A percentile compares a stretch with the other conserved stretches of the same genome.
These are phyloP conservation scores for Sylvilagus bachmani DNA, from an alignment of 2,113 vertebrate species.

Conservation along the genomic window DNA sequence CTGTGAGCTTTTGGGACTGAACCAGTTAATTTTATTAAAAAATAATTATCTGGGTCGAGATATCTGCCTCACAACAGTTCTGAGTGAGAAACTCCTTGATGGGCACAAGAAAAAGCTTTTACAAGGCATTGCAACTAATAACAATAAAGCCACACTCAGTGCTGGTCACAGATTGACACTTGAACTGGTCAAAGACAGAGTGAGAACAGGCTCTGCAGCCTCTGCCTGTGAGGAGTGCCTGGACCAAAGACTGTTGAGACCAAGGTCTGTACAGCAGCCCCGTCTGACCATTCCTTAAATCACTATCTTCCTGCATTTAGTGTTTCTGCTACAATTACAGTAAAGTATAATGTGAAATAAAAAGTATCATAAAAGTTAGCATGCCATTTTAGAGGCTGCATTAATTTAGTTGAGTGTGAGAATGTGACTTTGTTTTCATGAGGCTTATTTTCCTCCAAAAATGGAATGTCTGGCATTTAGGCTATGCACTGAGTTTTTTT, in stretches of 20 bases:
- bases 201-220: neutral
- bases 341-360: neutral
- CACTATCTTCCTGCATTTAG: neutral
- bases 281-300: neutral
- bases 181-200: neutral
- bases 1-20: too few species aligned
- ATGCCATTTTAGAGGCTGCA: neutral
- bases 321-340: neutral
- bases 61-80: neutral
- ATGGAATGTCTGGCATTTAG: neutral
- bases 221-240: fast-evolving
- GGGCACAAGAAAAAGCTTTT: neutral
- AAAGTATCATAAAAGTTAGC: neutral
- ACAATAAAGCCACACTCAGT: neutral
- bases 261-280: neutral
- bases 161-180: neutral
- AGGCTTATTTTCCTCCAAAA: conserved; percentile 27
- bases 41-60: neutral
- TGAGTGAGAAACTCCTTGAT: neutral
- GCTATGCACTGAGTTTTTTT: neutral
- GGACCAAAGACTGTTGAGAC: neutral
- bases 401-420: conserved; percentile 8
- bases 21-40: too few species aligned
- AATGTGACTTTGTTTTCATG: neutral
- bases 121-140: neutral